Conservation (phyloP, 2,888 invertebrate genomes). For the Himalopsyche anomala region DNA sequence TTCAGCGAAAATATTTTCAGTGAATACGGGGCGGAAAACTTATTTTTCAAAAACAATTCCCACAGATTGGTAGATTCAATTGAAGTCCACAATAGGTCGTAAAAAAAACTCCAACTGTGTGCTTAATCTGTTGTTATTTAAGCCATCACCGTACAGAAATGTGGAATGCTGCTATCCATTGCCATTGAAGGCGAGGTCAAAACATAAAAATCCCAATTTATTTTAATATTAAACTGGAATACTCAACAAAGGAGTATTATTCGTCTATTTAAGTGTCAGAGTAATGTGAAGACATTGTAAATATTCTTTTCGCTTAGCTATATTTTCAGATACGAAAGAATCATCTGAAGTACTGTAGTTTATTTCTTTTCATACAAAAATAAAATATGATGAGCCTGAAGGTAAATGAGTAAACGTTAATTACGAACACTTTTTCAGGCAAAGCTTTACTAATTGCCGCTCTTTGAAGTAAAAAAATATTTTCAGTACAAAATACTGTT, state of each 20-base stretch:
- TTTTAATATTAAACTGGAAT: conserved; percentile 5
- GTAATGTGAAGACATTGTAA: neutral
- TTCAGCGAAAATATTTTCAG: conserved; percentile 9
- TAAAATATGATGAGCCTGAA: no score
- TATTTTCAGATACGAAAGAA: no score
- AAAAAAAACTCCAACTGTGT: conserved; percentile 36
- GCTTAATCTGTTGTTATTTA: conserved; percentile 37
- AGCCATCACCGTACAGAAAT: neutral
- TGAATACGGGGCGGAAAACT: neutral
- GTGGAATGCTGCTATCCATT: neutral
- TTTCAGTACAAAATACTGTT: no score
- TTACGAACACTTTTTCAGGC: no score
- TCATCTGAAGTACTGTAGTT: no score
- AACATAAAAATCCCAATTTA: conserved; percentile 8
- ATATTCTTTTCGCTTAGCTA: no score
- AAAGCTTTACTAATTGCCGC: no score
- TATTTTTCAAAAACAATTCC: conserved; percentile 24
- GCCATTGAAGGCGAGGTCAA: conserved; percentile 9
- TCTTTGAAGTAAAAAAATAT: no score
- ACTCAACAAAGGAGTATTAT: neutral
- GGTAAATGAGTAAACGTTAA: no score
- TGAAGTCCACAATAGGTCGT: conserved; percentile 34
- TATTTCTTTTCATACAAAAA: no score
- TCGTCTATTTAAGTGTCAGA: neutral
- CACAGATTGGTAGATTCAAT: neutral